A percentile compares a stretch with the other conserved stretches of the same genome.
These are phyloP conservation scores for Matsumyia berberina DNA, from an alignment of 2,888 invertebrate genomes.

Conservation along the genomic window DNA sequence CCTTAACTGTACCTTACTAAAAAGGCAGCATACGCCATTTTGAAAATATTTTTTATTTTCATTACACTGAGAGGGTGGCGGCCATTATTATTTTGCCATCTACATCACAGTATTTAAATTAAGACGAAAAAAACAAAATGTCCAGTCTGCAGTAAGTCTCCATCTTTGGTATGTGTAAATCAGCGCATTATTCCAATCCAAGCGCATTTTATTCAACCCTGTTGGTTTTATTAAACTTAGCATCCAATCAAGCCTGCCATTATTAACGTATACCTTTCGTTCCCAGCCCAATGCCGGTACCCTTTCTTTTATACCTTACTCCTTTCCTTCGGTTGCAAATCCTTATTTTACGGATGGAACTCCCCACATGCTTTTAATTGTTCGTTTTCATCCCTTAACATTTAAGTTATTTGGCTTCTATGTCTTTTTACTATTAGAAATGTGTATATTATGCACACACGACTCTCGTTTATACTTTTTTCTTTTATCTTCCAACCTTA, in stretches of 20 bases:
- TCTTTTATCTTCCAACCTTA: conserved; percentile 10
- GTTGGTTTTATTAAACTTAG: conserved; percentile 6
- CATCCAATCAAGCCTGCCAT: conserved; percentile 12
- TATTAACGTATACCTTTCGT: not conserved
- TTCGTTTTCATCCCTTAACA: conserved; percentile 11
- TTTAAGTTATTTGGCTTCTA: conserved; percentile 13
- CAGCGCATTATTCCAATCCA: not conserved
- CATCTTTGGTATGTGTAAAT: not conserved
- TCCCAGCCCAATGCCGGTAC: not conserved
- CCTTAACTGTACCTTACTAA: too few relatives aligned
- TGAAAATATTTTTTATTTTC: not conserved
- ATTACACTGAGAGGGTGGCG: not conserved
- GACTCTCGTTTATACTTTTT: conserved; percentile 2
- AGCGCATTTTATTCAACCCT: conserved; percentile 2
- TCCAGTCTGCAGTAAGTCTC: not conserved
- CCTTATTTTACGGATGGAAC: not conserved
- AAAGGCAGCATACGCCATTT: not conserved
- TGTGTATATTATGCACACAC: conserved; percentile 6
- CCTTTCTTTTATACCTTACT: not conserved
- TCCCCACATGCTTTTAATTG: conserved; percentile 9
- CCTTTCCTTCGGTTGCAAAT: not conserved
- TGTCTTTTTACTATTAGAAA: conserved; percentile 2
- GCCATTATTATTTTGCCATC: not conserved
- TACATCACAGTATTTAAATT: not conserved
- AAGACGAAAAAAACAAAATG: not conserved